Conservation (phyloP, 2,113 vertebrate genomes). For the Lepisosteus osseus region DNA sequence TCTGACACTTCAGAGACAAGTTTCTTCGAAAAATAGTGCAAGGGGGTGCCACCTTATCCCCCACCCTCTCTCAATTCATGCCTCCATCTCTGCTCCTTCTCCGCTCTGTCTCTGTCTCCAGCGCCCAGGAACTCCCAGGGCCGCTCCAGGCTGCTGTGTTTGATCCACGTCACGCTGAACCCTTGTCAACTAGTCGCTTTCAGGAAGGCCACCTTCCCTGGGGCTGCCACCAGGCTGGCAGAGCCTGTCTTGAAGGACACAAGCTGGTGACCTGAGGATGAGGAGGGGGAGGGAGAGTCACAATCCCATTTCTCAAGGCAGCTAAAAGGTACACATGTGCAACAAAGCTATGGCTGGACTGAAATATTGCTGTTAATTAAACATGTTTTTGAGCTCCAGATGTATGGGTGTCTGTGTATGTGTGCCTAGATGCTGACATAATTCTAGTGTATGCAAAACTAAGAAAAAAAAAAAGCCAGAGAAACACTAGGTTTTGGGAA, state of each 20-base stretch:
- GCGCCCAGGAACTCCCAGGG: not conserved
- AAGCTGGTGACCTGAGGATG: slow-evolving; percentile 73
- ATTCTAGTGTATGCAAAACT: too few relatives aligned
- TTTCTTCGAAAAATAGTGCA: not conserved
- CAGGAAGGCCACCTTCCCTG: slow-evolving; percentile 69
- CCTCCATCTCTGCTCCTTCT: not conserved
- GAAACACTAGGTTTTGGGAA: too few relatives aligned
- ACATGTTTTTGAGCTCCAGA: too few relatives aligned
- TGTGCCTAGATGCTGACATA: too few relatives aligned
- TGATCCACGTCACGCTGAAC: not conserved
- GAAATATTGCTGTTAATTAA: too few relatives aligned
- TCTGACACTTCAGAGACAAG: not conserved
- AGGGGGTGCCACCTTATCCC: not conserved
- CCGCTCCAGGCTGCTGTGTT: not conserved
- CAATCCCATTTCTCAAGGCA: not conserved
- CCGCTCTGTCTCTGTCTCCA: not conserved
- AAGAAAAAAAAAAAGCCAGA: too few relatives aligned
- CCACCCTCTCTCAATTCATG: not conserved
- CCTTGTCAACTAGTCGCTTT: slow-evolving; percentile 47
- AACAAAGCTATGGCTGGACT: too few relatives aligned
- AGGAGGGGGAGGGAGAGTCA: slow-evolving; percentile 16
- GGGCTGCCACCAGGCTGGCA: slow-evolving; percentile 60
- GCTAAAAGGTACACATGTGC: not conserved
- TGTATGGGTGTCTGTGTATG: too few relatives aligned
- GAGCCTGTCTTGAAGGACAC: slow-evolving; percentile 82